Percentiles rank a stretch among this genome's conserved stretches.
Evolutionary conservation across 23 tunicate species (phyloP).

Genomic region (Halocynthia aurantium): DNA sequence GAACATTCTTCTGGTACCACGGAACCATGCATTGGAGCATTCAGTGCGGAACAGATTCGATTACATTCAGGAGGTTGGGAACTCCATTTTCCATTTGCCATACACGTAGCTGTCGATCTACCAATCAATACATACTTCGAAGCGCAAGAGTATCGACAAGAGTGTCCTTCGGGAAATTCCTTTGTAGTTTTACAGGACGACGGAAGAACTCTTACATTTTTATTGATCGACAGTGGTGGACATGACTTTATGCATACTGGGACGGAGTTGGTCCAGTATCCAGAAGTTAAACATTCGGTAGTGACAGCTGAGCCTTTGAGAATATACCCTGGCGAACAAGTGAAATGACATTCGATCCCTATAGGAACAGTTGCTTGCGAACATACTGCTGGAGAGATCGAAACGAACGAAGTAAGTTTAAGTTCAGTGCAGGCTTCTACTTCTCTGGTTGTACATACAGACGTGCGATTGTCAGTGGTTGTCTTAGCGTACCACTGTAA

Average conservation of each 20-base stretch:
- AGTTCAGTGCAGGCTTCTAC: conserved; percentile 24
- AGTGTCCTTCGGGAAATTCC: conserved; percentile 20
- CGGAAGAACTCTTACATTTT: conserved; percentile 15
- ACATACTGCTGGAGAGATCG: conserved; percentile 29
- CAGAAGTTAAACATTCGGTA: conserved; percentile 34
- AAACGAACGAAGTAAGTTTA: neutral
- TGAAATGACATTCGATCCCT: conserved; percentile 39
- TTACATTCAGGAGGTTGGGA: conserved; percentile 26
- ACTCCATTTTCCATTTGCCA: conserved; percentile 46
- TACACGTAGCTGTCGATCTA: conserved; percentile 23
- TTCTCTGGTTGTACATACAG: conserved; percentile 33
- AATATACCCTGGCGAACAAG: conserved; percentile 18
- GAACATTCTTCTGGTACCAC: conserved; percentile 38
- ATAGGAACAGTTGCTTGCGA: neutral
- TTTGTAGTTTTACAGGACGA: conserved; percentile 12
- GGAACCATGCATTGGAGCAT: conserved; percentile 26
- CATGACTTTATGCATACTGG: conserved; percentile 45
- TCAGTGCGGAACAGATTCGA: conserved; percentile 33
- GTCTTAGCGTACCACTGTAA: conserved; percentile 55
- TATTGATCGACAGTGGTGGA: neutral
- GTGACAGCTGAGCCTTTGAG: neutral
- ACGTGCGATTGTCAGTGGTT: neutral
- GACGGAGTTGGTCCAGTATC: conserved; percentile 34
- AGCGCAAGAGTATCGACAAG: conserved; percentile 41
- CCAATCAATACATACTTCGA: conserved; percentile 20